Evolutionary conservation across 2,797 vertebrate genomes (phyloP).

Genomic region (Karalla daura): DNA sequence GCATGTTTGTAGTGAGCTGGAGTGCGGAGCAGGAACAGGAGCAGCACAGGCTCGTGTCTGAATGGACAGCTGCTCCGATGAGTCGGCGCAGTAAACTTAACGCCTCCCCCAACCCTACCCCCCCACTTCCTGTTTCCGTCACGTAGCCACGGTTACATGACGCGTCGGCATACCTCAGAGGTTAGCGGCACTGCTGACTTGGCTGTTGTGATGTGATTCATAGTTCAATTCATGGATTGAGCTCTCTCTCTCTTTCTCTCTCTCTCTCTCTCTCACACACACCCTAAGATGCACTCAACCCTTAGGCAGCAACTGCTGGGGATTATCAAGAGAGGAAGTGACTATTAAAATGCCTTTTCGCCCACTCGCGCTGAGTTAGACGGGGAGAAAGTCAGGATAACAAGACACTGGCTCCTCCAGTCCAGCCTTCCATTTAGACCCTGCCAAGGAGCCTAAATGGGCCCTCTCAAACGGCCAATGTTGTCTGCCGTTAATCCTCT

Average conservation of each 20-base stretch:
- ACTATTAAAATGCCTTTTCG: constrained; percentile 82
- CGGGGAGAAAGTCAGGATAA: constrained; percentile 61
- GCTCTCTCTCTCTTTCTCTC: too few relatives aligned
- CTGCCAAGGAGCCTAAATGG: constrained; percentile 59
- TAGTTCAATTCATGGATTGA: constrained; percentile 54
- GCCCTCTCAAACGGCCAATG: constrained; percentile 50
- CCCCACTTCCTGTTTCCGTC: constrained; percentile 74
- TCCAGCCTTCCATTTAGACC: constrained; percentile 50
- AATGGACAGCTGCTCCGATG: constrained; percentile 72
- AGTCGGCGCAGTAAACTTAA: constrained; percentile 48
- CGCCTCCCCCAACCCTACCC: too few relatives aligned
- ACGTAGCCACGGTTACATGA: constrained; percentile 57
- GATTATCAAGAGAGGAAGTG: constrained; percentile 81
- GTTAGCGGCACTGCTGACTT: constrained; percentile 73
- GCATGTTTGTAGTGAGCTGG: constrained; percentile 45
- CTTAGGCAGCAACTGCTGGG: constrained; percentile 76
- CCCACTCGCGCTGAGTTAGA: constrained; percentile 70
- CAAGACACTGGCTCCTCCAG: constrained; percentile 61
- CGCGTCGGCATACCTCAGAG: constrained; percentile 69
- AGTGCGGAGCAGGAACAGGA: constrained; percentile 17
- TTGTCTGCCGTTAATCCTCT: constrained; percentile 61
- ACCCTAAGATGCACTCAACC: constrained; percentile 50
- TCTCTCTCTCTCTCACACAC: constrained; percentile 38
- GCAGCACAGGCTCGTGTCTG: constrained; percentile 23
- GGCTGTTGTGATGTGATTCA: constrained; percentile 70